These are phyloP conservation scores for Theropithecus gelada DNA, from an alignment of 2,113 vertebrate species.

Conservation along the genomic window DNA sequence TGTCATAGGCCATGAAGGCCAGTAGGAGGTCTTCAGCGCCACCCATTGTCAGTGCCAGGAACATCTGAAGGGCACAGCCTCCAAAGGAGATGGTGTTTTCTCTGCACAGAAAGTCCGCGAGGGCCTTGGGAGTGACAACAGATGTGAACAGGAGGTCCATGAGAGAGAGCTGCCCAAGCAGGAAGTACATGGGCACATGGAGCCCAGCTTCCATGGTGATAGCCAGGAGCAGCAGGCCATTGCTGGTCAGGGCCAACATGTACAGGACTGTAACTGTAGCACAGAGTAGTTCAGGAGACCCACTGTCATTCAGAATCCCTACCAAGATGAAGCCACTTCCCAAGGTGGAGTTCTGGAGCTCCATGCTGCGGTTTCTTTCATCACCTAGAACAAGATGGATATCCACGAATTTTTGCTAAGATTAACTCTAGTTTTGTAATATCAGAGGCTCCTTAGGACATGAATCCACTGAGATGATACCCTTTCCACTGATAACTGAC, in stretches of 20 bases:
- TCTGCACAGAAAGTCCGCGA: constrained; percentile 41
- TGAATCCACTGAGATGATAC: neutral
- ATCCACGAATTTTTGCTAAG: neutral
- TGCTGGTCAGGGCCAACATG: constrained; percentile 54
- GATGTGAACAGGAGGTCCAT: constrained; percentile 71
- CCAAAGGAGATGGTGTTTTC: constrained; percentile 63
- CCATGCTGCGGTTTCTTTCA: constrained; percentile 20
- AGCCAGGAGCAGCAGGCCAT: constrained; percentile 61
- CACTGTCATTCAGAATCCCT: constrained; percentile 59
- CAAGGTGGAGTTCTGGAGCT: constrained; percentile 54
- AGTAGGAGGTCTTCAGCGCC: constrained; percentile 66
- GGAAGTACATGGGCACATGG: constrained; percentile 64
- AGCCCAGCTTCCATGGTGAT: constrained; percentile 36
- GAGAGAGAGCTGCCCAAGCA: constrained; percentile 68
- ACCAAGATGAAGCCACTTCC: constrained; percentile 56
- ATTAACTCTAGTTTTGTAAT: neutral
- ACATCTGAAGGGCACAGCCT: constrained; percentile 76
- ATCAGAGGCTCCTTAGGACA: neutral
- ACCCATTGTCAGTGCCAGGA: constrained; percentile 52
- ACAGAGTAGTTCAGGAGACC: constrained; percentile 61
- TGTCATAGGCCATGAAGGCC: constrained; percentile 79
- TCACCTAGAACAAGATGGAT: neutral
- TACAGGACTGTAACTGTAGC: constrained; percentile 44
- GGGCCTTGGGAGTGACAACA: constrained; percentile 62
- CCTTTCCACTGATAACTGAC: neutral